Percentiles rank a stretch among this genome's conserved stretches.
Conservation (phyloP, 2,797 vertebrate species). For the Adrianichthys oophorus region DNA sequence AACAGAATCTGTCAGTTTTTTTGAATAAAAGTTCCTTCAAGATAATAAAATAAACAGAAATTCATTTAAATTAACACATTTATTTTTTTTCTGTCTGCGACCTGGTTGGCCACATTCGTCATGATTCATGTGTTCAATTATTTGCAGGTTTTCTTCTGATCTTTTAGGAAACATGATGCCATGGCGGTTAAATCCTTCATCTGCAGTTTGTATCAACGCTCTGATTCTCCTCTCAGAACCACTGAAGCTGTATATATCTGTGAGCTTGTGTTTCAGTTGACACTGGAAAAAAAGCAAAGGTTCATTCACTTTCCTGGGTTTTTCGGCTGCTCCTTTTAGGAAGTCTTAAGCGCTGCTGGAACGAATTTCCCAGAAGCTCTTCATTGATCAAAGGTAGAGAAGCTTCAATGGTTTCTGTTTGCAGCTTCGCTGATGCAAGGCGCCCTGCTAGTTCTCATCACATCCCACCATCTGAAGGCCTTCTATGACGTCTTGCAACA, state of each 20-base stretch:
- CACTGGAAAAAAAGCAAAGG: background rate
- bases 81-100: too few species aligned
- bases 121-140: too few species aligned
- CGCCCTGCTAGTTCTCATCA: conserved; percentile 6
- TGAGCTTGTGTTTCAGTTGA: background rate
- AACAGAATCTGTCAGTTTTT: too few species aligned
- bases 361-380: conserved; percentile 6
- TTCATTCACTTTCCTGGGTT: conserved; percentile 1
- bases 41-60: too few species aligned
- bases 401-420: background rate
- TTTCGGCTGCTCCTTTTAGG: conserved; percentile 1
- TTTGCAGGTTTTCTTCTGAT: too few species aligned
- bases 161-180: background rate
- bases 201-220: background rate
- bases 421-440: conserved; percentile 28
- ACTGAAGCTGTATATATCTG: background rate
- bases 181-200: background rate
- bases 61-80: too few species aligned
- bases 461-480: conserved; percentile 8
- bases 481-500: background rate
- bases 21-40: too few species aligned
- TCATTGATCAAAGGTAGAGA: conserved; percentile 19
- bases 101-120: too few species aligned
- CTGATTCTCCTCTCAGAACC: background rate
- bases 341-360: conserved; percentile 7